phyloP scores from a whole-genome alignment of 2,797 vertebrate species.

The Trachurus trachurus region DNA sequence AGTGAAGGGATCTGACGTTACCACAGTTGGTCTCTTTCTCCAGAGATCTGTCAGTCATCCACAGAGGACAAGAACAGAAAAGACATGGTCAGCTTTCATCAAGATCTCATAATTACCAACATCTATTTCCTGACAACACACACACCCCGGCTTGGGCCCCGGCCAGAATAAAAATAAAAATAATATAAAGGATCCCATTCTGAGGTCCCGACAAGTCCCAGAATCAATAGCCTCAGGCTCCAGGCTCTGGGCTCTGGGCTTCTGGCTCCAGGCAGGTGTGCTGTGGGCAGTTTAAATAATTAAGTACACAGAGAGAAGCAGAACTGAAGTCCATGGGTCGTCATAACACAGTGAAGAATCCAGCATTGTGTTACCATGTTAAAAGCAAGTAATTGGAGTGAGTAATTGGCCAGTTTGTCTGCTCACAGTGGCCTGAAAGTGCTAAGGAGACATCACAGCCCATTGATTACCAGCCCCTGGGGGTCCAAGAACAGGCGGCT shows the following conservation, averaged over 20 bases:
- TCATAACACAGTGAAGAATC: conserved; percentile 86
- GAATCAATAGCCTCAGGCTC: conserved; percentile 85
- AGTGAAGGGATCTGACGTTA: conserved; percentile 70
- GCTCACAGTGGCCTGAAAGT: conserved; percentile 79
- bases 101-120: conserved; percentile 2
- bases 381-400: conserved; percentile 86
- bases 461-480: conserved; percentile 69
- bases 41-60: conserved; percentile 82
- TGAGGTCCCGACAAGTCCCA: conserved; percentile 71
- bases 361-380: conserved; percentile 82
- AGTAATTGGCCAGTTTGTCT: conserved; percentile 82
- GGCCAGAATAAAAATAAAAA: conserved; percentile 37
- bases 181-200: conserved; percentile 43
- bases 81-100: conserved; percentile 56
- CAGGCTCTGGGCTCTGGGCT: conserved; percentile 47
- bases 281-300: conserved; percentile 87
- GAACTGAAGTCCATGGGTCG: conserved; percentile 77
- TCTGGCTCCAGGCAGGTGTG: conserved; percentile 84
- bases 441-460: conserved; percentile 81
- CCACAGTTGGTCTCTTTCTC: conserved; percentile 87
- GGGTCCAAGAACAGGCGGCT: conserved; percentile 43
- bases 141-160: neutral
- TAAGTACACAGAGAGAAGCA: conserved; percentile 82
- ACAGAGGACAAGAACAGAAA: conserved; percentile 49
- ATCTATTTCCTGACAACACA: conserved; percentile 25